A percentile compares a stretch with the other conserved stretches of the same genome.
Evolutionary conservation across 1,140 invertebrate species (phyloP).

Genomic region (Zaprionus davidi): DNA sequence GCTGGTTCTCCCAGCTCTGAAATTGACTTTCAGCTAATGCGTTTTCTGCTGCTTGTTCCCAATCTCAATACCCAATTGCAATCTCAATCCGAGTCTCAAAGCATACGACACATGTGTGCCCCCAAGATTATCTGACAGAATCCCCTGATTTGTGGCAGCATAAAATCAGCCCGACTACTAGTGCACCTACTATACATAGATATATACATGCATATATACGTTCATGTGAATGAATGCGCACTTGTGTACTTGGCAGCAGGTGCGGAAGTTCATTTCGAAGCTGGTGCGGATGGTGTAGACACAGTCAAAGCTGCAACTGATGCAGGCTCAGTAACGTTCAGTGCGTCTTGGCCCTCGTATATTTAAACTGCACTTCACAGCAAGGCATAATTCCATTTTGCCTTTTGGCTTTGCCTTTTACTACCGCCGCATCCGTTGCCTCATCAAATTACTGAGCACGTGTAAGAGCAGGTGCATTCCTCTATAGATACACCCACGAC

Average conservation of each 20-base stretch:
- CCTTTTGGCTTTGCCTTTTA: constrained; percentile 55
- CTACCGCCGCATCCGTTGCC: constrained; percentile 52
- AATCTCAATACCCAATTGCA: constrained; percentile 25
- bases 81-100: constrained; percentile 5
- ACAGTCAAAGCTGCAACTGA: not conserved
- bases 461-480: constrained; percentile 63
- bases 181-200: constrained; percentile 25
- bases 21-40: constrained; percentile 71
- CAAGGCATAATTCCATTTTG: constrained; percentile 77
- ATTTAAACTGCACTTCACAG: constrained; percentile 78
- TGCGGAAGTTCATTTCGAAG: constrained; percentile 1
- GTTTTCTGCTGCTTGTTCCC: constrained; percentile 33
- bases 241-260: constrained; percentile 30
- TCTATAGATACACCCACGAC: constrained; percentile 2
- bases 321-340: constrained; percentile 21
- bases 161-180: constrained; percentile 62
- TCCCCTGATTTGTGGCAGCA: constrained; percentile 20
- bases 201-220: not conserved
- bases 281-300: not conserved
- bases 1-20: constrained; percentile 50
- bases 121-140: constrained; percentile 56
- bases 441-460: constrained; percentile 73
- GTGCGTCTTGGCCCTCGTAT: constrained; percentile 58
- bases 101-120: constrained; percentile 25
- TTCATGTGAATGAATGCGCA: not conserved